phyloP scores from a whole-genome alignment of 1,140 invertebrate genomes.

The Drosophila athabasca region DNA sequence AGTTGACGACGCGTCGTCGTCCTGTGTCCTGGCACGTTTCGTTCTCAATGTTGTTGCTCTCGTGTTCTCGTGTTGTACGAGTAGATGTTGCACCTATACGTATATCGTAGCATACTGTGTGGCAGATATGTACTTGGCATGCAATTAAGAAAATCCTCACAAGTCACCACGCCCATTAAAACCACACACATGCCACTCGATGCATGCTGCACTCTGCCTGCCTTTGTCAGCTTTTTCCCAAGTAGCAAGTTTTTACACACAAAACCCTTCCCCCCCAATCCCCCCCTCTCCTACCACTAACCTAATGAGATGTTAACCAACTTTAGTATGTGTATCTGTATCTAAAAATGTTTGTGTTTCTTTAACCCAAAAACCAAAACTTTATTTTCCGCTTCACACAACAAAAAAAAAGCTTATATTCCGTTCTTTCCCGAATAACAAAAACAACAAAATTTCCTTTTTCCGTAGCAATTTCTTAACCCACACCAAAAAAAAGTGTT shows the following conservation, averaged over 20 bases:
- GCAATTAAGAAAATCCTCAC: conserved; percentile 46
- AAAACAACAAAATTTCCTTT: conserved; percentile 31
- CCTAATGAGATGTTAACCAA: conserved; percentile 36
- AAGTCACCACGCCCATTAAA: conserved; percentile 18
- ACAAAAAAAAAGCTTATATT: conserved; percentile 24
- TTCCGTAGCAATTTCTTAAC: conserved; percentile 42
- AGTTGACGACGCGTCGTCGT: conserved; percentile 17
- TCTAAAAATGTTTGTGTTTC: conserved; percentile 19
- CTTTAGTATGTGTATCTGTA: conserved; percentile 36
- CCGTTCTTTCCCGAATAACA: conserved; percentile 19
- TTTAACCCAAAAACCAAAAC: conserved; percentile 19
- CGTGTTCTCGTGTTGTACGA: conserved; percentile 14
- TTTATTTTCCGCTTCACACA: conserved; percentile 12
- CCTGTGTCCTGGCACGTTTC: conserved; percentile 3
- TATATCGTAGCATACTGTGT: background rate
- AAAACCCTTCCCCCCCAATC: background rate
- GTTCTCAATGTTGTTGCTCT: conserved; percentile 17
- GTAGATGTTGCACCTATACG: conserved; percentile 28
- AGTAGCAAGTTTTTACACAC: conserved; percentile 45
- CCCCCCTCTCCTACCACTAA: background rate
- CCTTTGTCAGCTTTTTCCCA: conserved; percentile 34
- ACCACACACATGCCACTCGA: conserved; percentile 19
- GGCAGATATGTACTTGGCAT: conserved; percentile 37
- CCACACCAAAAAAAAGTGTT: conserved; percentile 32
- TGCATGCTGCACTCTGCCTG: conserved; percentile 58